Evolutionary conservation across 30 jellyfish, hydroid and myxozoan species (phyloP).

Genomic region (Chrysaora quinquecirrha): DNA sequence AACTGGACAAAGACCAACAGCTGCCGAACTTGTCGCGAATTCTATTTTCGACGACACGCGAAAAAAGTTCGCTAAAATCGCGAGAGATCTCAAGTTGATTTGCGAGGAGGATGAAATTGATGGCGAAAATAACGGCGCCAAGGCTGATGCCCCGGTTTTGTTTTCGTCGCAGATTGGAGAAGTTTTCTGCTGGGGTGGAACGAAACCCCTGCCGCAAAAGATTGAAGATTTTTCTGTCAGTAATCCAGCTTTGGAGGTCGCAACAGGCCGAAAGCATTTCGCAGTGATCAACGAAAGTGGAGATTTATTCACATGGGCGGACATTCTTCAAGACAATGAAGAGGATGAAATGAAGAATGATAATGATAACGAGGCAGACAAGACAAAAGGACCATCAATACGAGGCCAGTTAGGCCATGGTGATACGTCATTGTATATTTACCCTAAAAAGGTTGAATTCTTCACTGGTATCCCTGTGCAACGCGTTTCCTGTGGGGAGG

Average conservation of each 20-base stretch:
- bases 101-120: slow-evolving; percentile 39
- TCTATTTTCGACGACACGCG: slow-evolving; percentile 48
- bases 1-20: slow-evolving; percentile 58
- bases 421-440: slow-evolving; percentile 80
- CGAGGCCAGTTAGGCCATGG: slow-evolving; percentile 91
- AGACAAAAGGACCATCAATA: slow-evolving; percentile 55
- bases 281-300: slow-evolving; percentile 88
- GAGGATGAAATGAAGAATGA: slow-evolving; percentile 32
- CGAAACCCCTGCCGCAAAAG: slow-evolving; percentile 88
- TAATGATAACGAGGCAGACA: slow-evolving; percentile 5
- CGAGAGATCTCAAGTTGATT: slow-evolving; percentile 38
- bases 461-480: slow-evolving; percentile 86
- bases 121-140: slow-evolving; percentile 25
- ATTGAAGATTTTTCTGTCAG: slow-evolving; percentile 78
- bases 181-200: slow-evolving; percentile 97
- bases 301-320: slow-evolving; percentile 98
- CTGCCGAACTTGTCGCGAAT: slow-evolving; percentile 44
- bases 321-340: slow-evolving; percentile 68
- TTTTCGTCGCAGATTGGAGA: slow-evolving; percentile 86
- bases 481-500: slow-evolving; percentile 92
- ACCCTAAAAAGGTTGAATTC: slow-evolving; percentile 81
- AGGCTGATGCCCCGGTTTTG: slow-evolving; percentile 53
- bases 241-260: slow-evolving; percentile 80
- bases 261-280: slow-evolving; percentile 94
- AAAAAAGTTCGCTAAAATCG: slow-evolving; percentile 31